These are phyloP conservation scores for Tetramorium simillimum DNA, from an alignment of 1,140 invertebrate species.

Conservation along the genomic window DNA sequence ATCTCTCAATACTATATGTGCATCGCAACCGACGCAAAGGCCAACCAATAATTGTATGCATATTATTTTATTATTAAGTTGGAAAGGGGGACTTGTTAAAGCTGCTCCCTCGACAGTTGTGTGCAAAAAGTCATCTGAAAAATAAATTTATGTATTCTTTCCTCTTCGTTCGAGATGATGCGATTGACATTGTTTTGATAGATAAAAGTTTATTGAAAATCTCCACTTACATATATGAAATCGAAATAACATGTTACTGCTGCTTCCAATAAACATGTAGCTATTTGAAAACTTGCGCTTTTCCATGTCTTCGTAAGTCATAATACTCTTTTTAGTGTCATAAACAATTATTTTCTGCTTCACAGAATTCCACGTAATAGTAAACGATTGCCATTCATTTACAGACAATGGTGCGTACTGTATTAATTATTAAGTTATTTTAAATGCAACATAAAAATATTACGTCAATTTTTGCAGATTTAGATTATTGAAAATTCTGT, in stretches of 20 bases:
- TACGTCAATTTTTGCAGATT: neutral
- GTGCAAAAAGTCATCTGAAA: conserved; percentile 66
- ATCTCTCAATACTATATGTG: conserved; percentile 43
- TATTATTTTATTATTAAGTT: neutral
- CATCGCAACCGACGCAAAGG: conserved; percentile 63
- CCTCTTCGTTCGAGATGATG: neutral
- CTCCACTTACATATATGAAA: conserved; percentile 66
- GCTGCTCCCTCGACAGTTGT: conserved; percentile 5
- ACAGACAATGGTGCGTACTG: conserved; percentile 43
- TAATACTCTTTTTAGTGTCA: conserved; percentile 40
- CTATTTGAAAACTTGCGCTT: neutral
- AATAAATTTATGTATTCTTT: neutral
- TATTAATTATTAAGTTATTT: neutral
- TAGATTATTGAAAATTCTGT: too few relatives aligned
- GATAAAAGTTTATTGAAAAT: neutral
- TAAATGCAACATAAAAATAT: neutral
- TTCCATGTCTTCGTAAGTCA: conserved; percentile 36
- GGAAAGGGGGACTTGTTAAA: conserved; percentile 41
- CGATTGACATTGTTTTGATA: neutral
- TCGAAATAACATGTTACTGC: conserved; percentile 34
- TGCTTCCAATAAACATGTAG: conserved; percentile 51
- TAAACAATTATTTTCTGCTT: conserved; percentile 49
- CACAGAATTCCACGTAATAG: conserved; percentile 54
- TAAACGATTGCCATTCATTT: conserved; percentile 70
- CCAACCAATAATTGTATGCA: conserved; percentile 70